Conservation (phyloP, 2,797 vertebrate genomes). For the Phylloscopus collybita region DNA sequence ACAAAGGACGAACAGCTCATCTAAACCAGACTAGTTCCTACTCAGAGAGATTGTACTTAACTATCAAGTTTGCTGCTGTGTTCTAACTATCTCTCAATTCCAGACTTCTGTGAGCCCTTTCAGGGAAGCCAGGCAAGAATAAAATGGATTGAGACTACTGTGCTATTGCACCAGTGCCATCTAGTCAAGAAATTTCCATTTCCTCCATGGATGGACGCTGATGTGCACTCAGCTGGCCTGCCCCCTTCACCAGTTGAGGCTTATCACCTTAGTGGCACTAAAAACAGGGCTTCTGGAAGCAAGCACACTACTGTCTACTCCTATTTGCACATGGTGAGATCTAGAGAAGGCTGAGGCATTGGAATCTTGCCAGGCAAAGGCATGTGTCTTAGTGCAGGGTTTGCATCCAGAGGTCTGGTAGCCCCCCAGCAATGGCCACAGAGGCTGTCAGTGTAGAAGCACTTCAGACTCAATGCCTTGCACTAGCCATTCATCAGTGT, state of each 20-base stretch:
- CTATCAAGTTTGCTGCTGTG: background rate
- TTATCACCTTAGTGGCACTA: background rate
- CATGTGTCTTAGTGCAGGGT: rapidly evolving
- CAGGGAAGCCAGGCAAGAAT: background rate
- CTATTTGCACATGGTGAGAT: rapidly evolving
- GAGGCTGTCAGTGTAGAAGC: background rate
- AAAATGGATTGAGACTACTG: background rate
- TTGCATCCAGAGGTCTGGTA: background rate
- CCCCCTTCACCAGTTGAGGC: rapidly evolving
- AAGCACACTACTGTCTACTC: rapidly evolving
- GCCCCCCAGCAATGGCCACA: background rate
- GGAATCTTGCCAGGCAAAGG: background rate
- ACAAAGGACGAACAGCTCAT: background rate
- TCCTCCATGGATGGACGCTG: background rate
- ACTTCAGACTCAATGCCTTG: background rate
- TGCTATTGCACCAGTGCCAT: background rate
- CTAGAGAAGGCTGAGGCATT: rapidly evolving
- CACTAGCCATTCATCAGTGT: background rate
- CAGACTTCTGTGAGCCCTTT: background rate
- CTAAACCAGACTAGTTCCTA: constrained; percentile 22
- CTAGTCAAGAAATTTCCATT: background rate
- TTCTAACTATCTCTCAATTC: background rate
- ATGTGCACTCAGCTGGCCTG: background rate
- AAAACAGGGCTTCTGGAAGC: background rate
- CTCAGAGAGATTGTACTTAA: background rate